Percentiles rank a stretch among this genome's conserved stretches.
phyloP scores from a whole-genome alignment of 2,797 vertebrate species.

The Orestias chungarensis region DNA sequence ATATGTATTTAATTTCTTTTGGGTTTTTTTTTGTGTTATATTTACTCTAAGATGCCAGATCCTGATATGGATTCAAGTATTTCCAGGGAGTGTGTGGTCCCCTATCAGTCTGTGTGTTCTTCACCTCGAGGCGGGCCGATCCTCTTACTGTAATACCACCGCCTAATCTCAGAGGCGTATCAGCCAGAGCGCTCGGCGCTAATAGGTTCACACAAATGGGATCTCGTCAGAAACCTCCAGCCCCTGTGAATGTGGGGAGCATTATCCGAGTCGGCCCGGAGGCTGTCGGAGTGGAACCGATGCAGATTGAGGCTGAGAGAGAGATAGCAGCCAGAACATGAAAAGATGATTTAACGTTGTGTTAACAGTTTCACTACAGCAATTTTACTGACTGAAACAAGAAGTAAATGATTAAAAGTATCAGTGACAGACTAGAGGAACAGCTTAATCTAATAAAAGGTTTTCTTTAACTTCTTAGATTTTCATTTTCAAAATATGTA shows the following conservation, averaged over 20 bases:
- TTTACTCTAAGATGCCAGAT: no score
- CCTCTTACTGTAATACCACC: constrained; percentile 78
- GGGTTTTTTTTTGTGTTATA: no score
- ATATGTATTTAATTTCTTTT: no score
- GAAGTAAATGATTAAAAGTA: no score
- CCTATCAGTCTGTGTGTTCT: constrained; percentile 58
- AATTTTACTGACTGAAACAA: constrained; percentile 34
- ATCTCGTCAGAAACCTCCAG: constrained; percentile 67
- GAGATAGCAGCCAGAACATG: constrained; percentile 60
- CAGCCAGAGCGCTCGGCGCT: constrained; percentile 68
- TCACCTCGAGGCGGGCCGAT: constrained; percentile 70
- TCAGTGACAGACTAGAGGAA: no score
- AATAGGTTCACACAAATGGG: constrained; percentile 78
- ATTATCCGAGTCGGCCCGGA: constrained; percentile 61
- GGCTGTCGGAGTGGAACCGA: constrained; percentile 67
- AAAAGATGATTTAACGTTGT: constrained; percentile 56
- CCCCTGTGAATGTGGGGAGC: constrained; percentile 70
- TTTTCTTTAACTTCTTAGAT: no score
- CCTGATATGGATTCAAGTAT: constrained; percentile 25
- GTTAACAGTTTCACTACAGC: constrained; percentile 49
- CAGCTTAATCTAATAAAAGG: no score
- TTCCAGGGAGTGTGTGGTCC: constrained; percentile 59
- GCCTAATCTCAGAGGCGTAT: constrained; percentile 78
- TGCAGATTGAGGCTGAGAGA: constrained; percentile 61
- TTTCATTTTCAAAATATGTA: no score